Conservation (phyloP, 23 tunicate genomes). For the Phallusia fumigata region DNA sequence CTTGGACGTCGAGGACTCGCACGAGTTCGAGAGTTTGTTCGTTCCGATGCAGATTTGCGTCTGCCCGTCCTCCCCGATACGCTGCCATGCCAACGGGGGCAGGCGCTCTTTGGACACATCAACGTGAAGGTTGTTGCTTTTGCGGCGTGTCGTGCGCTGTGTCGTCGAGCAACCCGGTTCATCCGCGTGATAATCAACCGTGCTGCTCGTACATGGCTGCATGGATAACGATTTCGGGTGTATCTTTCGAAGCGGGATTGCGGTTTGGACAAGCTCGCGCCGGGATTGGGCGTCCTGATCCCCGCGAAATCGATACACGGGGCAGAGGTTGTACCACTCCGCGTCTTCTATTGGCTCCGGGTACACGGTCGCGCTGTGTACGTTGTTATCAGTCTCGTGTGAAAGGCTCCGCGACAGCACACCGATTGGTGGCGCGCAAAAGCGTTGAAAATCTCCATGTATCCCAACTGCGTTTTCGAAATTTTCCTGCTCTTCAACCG, state of each 20-base stretch:
- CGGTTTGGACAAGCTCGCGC: background rate
- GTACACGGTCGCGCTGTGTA: background rate
- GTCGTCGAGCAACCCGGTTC: slow-evolving; percentile 1
- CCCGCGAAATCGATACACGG: background rate
- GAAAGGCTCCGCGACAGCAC: background rate
- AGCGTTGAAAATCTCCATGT: background rate
- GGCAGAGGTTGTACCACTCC: background rate
- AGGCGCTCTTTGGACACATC: slow-evolving; percentile 9
- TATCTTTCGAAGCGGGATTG: background rate
- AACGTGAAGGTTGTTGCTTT: background rate
- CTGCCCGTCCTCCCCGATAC: background rate
- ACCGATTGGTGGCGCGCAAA: background rate
- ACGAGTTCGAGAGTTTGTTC: slow-evolving; percentile 46
- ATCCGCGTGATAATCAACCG: background rate
- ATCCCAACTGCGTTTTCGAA: background rate
- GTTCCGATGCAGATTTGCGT: background rate
- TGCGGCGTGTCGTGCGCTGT: background rate
- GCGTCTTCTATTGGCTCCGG: background rate
- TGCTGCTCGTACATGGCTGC: background rate
- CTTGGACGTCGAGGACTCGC: slow-evolving; percentile 91
- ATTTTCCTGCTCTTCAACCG: background rate
- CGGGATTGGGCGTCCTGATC: background rate
- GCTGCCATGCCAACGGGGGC: slow-evolving; percentile 27
- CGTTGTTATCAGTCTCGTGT: background rate
- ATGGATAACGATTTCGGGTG: background rate